These are phyloP conservation scores for Drosophila paranaensis DNA, from an alignment of 2,888 invertebrate species.

Conservation along the genomic window DNA sequence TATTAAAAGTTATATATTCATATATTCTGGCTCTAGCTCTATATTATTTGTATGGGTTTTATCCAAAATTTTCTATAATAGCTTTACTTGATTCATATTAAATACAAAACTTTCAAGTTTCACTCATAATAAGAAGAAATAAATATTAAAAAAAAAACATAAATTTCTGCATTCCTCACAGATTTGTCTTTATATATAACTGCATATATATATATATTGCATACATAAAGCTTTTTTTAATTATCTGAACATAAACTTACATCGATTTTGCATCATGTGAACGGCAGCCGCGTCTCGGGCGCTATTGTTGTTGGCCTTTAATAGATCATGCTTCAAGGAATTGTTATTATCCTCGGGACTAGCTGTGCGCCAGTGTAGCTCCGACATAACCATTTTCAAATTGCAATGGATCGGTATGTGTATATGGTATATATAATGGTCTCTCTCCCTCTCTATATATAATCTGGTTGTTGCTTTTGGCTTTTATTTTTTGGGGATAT, in stretches of 20 bases:
- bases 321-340: constrained; percentile 83
- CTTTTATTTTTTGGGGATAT: constrained; percentile 5
- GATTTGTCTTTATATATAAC: not conserved
- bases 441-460: not conserved
- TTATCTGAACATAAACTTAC: constrained; percentile 72
- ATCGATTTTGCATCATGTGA: constrained; percentile 83
- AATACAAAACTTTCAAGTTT: not conserved
- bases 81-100: too few species aligned
- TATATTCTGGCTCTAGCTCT: not conserved
- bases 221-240: not conserved
- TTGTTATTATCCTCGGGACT: constrained; percentile 84
- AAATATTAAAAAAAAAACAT: not conserved
- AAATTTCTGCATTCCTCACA: not conserved
- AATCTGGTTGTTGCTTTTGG: not conserved
- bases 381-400: constrained; percentile 85
- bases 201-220: too few species aligned
- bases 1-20: not conserved
- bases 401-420: constrained; percentile 25
- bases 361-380: constrained; percentile 84
- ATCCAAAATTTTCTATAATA: too few species aligned
- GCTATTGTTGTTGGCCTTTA: constrained; percentile 72
- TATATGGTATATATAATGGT: constrained; percentile 4
- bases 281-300: constrained; percentile 70
- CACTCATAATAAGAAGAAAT: not conserved
- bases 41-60: not conserved